A percentile compares a stretch with the other conserved stretches of the same genome.
Evolutionary conservation across 2,113 vertebrate species (phyloP).

Genomic region (Gallinago media): DNA sequence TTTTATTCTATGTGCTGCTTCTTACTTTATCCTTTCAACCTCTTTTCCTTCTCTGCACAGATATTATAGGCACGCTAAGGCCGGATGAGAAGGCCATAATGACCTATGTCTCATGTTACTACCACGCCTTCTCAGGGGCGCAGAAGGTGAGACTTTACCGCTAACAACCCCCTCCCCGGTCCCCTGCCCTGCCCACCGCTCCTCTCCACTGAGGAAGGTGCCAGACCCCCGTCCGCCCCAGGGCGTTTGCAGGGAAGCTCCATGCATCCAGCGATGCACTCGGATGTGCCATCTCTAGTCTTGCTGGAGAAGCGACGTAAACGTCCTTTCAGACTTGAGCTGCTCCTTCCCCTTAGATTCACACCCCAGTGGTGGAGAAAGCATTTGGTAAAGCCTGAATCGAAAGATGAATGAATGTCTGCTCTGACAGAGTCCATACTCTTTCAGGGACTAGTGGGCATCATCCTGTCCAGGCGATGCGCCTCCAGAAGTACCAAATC

Average conservation of each 20-base stretch:
- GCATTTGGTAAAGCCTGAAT: background rate
- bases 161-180: constrained; percentile 55
- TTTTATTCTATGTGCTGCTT: constrained; percentile 78
- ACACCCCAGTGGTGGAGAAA: background rate
- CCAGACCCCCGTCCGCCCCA: background rate
- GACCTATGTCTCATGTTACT: constrained; percentile 99
- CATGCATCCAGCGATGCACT: background rate
- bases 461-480: background rate
- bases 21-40: constrained; percentile 84
- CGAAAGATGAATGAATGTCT: background rate
- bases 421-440: background rate
- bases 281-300: background rate
- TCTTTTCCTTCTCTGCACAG: constrained; percentile 93
- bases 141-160: constrained; percentile 94
- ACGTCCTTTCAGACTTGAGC: background rate
- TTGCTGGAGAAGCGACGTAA: background rate
- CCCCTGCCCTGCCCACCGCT: constrained; percentile 31
- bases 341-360: background rate
- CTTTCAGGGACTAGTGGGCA: background rate
- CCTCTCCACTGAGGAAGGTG: background rate
- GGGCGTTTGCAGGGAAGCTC: background rate
- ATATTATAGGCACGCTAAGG: constrained; percentile 99
- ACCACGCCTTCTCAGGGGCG: constrained; percentile 98
- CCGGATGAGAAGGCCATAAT: constrained; percentile 98
- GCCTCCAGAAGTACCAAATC: background rate